Base-by-base conservation (phyloP, 2,797 vertebrate species). In the Xyrichtys novacula region DNA sequence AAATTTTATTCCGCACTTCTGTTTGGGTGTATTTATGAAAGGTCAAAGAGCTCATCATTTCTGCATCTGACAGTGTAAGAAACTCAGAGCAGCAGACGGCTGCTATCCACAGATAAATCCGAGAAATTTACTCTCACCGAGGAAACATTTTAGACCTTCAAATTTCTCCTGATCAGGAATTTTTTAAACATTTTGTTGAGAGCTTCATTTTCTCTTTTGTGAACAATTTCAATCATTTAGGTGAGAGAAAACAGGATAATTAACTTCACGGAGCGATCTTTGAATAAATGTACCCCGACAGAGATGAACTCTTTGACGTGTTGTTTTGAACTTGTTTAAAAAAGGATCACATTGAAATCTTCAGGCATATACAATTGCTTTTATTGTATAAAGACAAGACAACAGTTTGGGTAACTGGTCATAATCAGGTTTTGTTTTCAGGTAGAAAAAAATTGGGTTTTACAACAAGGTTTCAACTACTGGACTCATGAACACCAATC, bases 321-420 rank as follows among this genome's bases (percentile, higher is more conserved):
- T 70, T 23, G 12, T 46, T 42, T 20, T 42, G 12, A 11, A 3
- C n/a, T n/a, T n/a, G n/a, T n/a, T n/a, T n/a, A 2, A 19, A 36
- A 49, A 58, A 11, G 0, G 4, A 26, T 4, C 19, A 39, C 1
- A 17, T 11, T 0, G 36, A 75, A 26, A 49, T 50, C 6, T 56
- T 46, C 63, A 79, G 84, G 89, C 65, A 65, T 89, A 81, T 90
- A 90, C 88, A 91, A 87, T 73, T 86, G 86, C 72, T 67, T 92
- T 93, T 92, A 93, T 89, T 91, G 84, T 93, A 91, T 85, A 92
- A 93, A 93, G 89, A 91, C 90, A 88, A 84, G 72, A 81, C 78
- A 74, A 91, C 78, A 90, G 70, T 71, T 78, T 53, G 69, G 71
- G 42, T 79, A 81, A 85, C 73, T 76, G 79, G 65, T 90, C 81